Percentiles rank a stretch among this genome's conserved stretches.
Evolutionary conservation across 1,140 invertebrate species (phyloP).

Genomic region (Meloidogyne exigua): DNA sequence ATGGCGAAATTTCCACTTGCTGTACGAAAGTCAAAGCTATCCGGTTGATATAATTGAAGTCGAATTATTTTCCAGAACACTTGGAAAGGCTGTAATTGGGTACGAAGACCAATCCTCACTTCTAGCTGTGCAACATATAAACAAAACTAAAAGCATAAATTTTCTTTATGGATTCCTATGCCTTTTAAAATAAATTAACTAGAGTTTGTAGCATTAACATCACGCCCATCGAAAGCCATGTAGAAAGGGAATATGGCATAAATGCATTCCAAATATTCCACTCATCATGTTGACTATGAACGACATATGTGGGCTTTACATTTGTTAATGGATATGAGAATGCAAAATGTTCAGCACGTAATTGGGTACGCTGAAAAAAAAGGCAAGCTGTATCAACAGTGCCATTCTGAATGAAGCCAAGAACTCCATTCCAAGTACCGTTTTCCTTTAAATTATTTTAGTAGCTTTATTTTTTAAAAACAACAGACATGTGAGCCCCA

Average conservation of each 20-base stretch:
- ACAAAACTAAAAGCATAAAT: slow-evolving; percentile 24
- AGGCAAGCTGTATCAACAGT: slow-evolving; percentile 42
- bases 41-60: slow-evolving; percentile 43
- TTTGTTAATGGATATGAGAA: slow-evolving; percentile 44
- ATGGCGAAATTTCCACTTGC: slow-evolving; percentile 28
- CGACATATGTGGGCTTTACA: slow-evolving; percentile 33
- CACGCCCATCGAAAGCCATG: slow-evolving; percentile 32
- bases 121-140: slow-evolving; percentile 36
- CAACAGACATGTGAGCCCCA: slow-evolving; percentile 40
- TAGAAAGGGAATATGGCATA: slow-evolving; percentile 39
- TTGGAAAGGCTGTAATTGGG: slow-evolving; percentile 28
- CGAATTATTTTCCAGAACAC: slow-evolving; percentile 44
- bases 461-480: neutral
- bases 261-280: slow-evolving; percentile 47
- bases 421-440: slow-evolving; percentile 38
- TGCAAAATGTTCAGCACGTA: slow-evolving; percentile 36
- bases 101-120: slow-evolving; percentile 19
- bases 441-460: slow-evolving; percentile 19
- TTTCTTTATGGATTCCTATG: no score
- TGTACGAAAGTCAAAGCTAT: slow-evolving; percentile 41
- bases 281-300: slow-evolving; percentile 27
- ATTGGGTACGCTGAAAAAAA: slow-evolving; percentile 39
- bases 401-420: slow-evolving; percentile 34
- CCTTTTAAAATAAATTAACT: neutral
- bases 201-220: slow-evolving; percentile 41